Evolutionary conservation across 2,113 vertebrate genomes (phyloP).

Genomic region (Bubo bubo): DNA sequence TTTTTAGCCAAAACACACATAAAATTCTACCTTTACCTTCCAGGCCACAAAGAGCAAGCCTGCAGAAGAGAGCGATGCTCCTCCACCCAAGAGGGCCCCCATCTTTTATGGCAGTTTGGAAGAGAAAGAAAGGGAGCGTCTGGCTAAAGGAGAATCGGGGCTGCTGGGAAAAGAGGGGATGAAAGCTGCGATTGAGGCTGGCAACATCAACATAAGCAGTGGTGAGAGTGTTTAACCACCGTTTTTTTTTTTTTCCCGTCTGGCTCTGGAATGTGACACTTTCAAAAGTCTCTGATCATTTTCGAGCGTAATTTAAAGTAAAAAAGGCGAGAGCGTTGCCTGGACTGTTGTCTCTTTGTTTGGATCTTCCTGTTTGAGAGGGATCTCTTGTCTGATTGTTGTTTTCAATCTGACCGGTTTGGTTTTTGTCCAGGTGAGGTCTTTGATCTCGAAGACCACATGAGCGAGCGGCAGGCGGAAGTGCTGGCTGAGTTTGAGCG

Average conservation of each 20-base stretch:
- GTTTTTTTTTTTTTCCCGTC: no score
- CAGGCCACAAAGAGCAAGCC: slow-evolving; percentile 75
- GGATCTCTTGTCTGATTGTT: accelerated
- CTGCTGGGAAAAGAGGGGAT: slow-evolving; percentile 80
- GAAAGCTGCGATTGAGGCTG: slow-evolving; percentile 89
- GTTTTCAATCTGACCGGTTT: not conserved
- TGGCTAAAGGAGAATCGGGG: slow-evolving; percentile 71
- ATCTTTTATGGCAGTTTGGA: slow-evolving; percentile 96
- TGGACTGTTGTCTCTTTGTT: not conserved
- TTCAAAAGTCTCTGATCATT: not conserved
- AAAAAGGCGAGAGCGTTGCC: accelerated
- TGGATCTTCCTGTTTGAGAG: not conserved
- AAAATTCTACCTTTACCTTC: not conserved
- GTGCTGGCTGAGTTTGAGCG: slow-evolving; percentile 94
- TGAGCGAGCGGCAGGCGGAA: slow-evolving; percentile 91
- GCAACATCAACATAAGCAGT: slow-evolving; percentile 94
- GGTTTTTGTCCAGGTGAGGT: slow-evolving; percentile 80
- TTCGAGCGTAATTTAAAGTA: not conserved
- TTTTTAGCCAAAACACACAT: not conserved
- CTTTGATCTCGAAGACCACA: slow-evolving; percentile 92
- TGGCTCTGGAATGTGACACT: accelerated
- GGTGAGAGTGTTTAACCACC: slow-evolving; percentile 72
- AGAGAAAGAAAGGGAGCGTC: slow-evolving; percentile 90
- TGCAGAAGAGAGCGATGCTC: slow-evolving; percentile 81
- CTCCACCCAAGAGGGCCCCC: slow-evolving; percentile 81